Base-by-base conservation (phyloP, 1,140 invertebrate genomes). In the Brachionus koreanus region DNA sequence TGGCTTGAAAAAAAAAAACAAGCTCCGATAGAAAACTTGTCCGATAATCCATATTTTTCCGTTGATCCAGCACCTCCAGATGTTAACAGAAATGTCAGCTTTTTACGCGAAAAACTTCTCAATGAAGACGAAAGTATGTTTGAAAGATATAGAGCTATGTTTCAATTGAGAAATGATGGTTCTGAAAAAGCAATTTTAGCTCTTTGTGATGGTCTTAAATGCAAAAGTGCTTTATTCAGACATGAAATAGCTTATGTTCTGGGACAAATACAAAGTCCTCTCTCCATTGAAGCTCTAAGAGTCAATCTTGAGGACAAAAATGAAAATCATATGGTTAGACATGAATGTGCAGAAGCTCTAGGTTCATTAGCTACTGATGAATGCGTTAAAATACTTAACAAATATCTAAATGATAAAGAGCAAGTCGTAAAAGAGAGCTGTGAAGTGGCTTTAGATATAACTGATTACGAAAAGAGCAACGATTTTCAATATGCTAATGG, bases 221-320 rank as follows among this genome's bases (percentile, higher is more conserved):
- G 82, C 12, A 91, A 90, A 25, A 95, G 95, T 89, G 95, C 96
- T 3, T 89, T 99, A 49, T 98, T 99, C 86, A 91, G 94, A 5
- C 98, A 99, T 88, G 98, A 99, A 91, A 91, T 99, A 57, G 98
- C 97, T 2, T 99, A 97, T 90, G 96, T 99, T 13, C 90, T 99
- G 83, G 98, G 98, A 4, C 98, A 99, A 89, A 91, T 99, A 85
- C 95, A 97, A 87, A 91, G 93, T 86, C 91, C 92, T 83, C 89
- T 91, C 5, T 93, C 93, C 84, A 91, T 97, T 35, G 90, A 92
- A 4, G 82, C 82, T 33, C 89, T 99, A 37, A 91, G 90, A 43
- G 89, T 91, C 81, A 92, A 92, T 43, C 89, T 99, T 1, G 90
- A 92, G 84, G 91, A 98, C 87, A 85, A 86, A 3, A 83, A 89